Conservation (phyloP, 2,113 vertebrate genomes). For the Pyrgilauda ruficollis region DNA sequence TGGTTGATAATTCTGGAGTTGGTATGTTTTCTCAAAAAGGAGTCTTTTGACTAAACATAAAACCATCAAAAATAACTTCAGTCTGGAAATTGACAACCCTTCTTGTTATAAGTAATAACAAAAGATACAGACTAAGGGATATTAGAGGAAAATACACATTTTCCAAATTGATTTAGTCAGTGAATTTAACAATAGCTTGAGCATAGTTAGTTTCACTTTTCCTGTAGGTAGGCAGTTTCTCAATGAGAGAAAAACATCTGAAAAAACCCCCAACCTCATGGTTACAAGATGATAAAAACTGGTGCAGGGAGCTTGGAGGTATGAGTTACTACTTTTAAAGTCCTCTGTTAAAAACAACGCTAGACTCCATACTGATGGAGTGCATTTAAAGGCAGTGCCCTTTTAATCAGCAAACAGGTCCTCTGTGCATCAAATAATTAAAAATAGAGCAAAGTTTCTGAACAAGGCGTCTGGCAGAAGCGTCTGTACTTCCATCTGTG, state of each 20-base stretch:
- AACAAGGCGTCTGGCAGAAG: conserved; percentile 75
- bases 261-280: background rate
- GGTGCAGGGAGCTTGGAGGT: background rate
- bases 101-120: background rate
- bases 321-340: conserved; percentile 16
- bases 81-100: background rate
- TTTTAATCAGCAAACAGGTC: conserved; percentile 74
- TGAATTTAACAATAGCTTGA: background rate
- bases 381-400: conserved; percentile 46
- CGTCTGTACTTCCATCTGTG: conserved; percentile 75
- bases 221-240: background rate
- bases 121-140: background rate
- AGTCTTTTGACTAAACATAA: background rate
- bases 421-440: conserved; percentile 76
- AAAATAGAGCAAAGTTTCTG: conserved; percentile 80
- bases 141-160: background rate
- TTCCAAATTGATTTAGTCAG: background rate
- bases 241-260: conserved; percentile 5
- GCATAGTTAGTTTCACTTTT: background rate
- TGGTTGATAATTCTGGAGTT: background rate
- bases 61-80: background rate
- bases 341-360: background rate
- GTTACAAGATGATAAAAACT: background rate
- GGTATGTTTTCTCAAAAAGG: background rate
- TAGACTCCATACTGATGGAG: conserved; percentile 51